phyloP scores from a whole-genome alignment of 2,113 vertebrate species.

The Ibidorhyncha struthersii region DNA sequence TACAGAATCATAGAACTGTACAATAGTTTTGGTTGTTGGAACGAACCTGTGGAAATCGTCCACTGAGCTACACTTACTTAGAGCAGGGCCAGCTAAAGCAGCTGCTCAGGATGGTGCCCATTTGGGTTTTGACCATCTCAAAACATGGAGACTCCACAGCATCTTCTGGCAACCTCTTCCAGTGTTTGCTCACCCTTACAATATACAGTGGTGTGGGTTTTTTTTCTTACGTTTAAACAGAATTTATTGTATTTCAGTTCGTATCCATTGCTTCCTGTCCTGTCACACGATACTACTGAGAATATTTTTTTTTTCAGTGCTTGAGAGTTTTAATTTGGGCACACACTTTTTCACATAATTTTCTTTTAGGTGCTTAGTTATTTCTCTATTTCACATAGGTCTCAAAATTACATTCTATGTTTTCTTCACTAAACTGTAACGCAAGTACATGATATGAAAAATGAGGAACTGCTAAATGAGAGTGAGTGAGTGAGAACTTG shows the following conservation, averaged over 20 bases:
- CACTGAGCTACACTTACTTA: neutral
- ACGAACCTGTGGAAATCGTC: neutral
- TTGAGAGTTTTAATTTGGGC: neutral
- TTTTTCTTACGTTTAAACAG: neutral
- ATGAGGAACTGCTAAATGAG: neutral
- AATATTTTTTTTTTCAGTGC: neutral
- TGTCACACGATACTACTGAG: neutral
- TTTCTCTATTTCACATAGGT: neutral
- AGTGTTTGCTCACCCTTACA: neutral
- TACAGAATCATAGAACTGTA: neutral
- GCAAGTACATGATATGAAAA: neutral
- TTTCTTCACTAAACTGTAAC: neutral
- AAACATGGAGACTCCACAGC: neutral
- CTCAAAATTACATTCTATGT: neutral
- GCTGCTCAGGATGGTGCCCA: neutral
- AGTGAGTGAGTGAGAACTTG: neutral
- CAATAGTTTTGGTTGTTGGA: neutral
- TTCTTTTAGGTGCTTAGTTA: neutral
- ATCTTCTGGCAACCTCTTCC: neutral
- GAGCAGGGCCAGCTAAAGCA: neutral
- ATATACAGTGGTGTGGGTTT: accelerated
- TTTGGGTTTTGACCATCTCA: neutral
- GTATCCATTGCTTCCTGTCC: neutral
- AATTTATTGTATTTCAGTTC: neutral
- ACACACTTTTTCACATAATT: neutral